Percentiles rank a stretch among this genome's conserved stretches.
These are phyloP conservation scores for Cyrtodaria siliqua DNA, from an alignment of 2,888 invertebrate genomes.

Conservation along the genomic window DNA sequence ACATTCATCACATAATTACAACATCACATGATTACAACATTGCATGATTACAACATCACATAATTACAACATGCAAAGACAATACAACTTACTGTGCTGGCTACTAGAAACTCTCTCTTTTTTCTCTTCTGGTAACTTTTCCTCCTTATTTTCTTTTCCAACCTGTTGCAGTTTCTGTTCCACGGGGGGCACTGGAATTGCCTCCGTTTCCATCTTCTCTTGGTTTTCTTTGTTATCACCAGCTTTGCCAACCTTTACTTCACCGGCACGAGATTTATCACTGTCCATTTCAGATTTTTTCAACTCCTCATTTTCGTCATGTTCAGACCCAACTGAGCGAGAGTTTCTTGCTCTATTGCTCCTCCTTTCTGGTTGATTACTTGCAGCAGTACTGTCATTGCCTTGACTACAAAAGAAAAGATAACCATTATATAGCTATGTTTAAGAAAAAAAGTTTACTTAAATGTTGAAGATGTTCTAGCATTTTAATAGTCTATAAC, in stretches of 20 bases:
- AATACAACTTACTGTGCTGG: too few species aligned
- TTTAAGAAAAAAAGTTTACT: too few species aligned
- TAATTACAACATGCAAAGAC: too few species aligned
- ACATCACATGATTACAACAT: too few species aligned
- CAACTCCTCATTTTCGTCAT: constrained; percentile 3
- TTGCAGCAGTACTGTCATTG: constrained; percentile 17
- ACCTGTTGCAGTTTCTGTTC: constrained; percentile 1
- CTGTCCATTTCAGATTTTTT: constrained; percentile 3
- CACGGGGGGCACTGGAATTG: neutral
- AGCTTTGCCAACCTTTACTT: constrained; percentile 4
- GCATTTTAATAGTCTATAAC: too few species aligned
- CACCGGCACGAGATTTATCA: constrained; percentile 4
- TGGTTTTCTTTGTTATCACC: neutral
- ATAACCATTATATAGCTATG: too few species aligned
- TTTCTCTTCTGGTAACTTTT: neutral
- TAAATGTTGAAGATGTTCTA: too few species aligned
- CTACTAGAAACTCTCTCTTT: neutral
- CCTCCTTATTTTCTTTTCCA: constrained; percentile 15
- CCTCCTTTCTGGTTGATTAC: constrained; percentile 20
- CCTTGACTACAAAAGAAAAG: constrained; percentile 34
- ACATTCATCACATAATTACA: too few species aligned
- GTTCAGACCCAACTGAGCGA: neutral
- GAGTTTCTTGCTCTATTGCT: constrained; percentile 19
- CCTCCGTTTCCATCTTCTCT: neutral
- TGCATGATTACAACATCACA: too few species aligned